Base-by-base conservation (phyloP, 1,140 invertebrate species). In the Drosophila ironensis region DNA sequence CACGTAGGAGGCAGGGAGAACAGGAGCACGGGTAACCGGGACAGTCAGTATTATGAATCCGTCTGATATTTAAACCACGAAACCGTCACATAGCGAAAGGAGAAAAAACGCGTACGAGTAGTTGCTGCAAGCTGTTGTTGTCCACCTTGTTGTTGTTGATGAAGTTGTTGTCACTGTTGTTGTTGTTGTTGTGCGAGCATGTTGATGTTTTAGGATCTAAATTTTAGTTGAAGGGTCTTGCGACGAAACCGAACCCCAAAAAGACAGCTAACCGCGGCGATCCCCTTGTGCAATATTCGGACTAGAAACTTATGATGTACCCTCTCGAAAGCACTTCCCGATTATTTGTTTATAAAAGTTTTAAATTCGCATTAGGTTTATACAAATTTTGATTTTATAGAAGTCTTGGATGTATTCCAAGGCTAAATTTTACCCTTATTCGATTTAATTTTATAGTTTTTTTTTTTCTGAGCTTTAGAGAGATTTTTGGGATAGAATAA, bases 1-100 rank as follows among this genome's bases (percentile, higher is more conserved):
- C 35, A 82, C 78, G 37, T 82, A 82, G 67, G 44, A 22, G 14
- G 11, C 12, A n/a, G 12, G 25, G 7, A 14, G n/a, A n/a, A n/a
- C n/a, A 2, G 30, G 19, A 24, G 24, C 8, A 4, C 4, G 11
- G 6, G 35, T 8, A 20, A 17, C 1, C 6, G 22, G 17, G 68
- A 66, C 66, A 56, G 63, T 81, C 78, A 84, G 80, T 86, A 86
- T 86, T 86, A 86, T 86, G 80, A 86, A 86, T 86, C 80, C 80
- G 80, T 86, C 80, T 74, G 73, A 84, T 86, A 86, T 72, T 72
- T 66, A n/a, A n/a, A 68, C 56, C 33, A 53, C 75, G 61, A 35
- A 72, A 63, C 54, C 59, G 59, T 63, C 59, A 61, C 56, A 63
- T 42, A 61, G 14, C 33, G 28, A 33, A 33, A n/a, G n/a, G n/a